A percentile compares a stretch with the other conserved stretches of the same genome.
These are phyloP conservation scores for Danio kyathit DNA, from an alignment of 2,797 vertebrate genomes.

Conservation along the genomic window DNA sequence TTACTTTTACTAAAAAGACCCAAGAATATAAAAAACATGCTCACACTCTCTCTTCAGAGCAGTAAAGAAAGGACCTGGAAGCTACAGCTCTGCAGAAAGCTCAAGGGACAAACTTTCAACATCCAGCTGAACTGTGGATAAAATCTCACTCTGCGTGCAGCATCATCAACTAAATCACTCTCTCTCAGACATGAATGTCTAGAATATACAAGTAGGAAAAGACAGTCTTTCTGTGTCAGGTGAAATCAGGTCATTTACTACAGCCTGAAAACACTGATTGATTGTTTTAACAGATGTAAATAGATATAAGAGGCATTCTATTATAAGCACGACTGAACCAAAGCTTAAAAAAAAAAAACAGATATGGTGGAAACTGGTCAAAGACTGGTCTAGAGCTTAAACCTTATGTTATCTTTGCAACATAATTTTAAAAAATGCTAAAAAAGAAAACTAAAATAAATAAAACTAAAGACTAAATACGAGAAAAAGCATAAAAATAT, in stretches of 20 bases:
- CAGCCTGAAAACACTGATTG: neutral
- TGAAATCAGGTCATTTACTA: constrained; percentile 10
- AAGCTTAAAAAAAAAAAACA: neutral
- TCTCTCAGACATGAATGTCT: neutral
- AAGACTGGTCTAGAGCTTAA: too few species aligned
- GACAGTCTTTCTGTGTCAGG: neutral
- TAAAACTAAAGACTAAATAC: too few species aligned
- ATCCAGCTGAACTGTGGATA: constrained; percentile 1
- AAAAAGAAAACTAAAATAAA: too few species aligned
- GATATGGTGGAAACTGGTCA: neutral
- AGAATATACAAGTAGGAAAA: neutral
- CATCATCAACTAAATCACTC: constrained; percentile 20
- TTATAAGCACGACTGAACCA: neutral
- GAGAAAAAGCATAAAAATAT: too few species aligned
- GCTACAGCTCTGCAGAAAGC: neutral
- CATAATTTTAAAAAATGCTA: too few species aligned
- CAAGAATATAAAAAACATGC: constrained; percentile 25
- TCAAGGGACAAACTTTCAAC: constrained; percentile 13
- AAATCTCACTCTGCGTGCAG: constrained; percentile 12
- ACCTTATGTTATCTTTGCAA: too few species aligned
- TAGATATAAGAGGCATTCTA: neutral
- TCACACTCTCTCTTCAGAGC: neutral
- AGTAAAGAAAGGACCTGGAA: constrained; percentile 15
- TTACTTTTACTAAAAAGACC: constrained; percentile 42
- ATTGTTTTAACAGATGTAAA: neutral